Evolutionary conservation across 1,140 invertebrate species (phyloP).

Genomic region (Drosophila rhopaloa): DNA sequence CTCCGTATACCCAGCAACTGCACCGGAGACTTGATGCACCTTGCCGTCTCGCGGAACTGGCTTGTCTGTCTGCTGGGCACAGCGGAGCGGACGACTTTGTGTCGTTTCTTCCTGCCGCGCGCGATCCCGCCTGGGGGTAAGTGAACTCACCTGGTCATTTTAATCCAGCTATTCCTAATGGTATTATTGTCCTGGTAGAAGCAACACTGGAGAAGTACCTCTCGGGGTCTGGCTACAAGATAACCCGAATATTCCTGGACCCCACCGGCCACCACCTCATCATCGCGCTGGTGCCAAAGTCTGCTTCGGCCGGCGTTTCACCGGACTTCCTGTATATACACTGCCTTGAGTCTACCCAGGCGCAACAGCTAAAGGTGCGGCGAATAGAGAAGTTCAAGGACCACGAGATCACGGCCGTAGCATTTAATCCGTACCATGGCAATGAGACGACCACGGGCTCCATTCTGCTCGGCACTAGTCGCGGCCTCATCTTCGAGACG

Average conservation of each 20-base stretch:
- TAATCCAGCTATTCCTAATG: neutral
- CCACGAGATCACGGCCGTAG: conserved; percentile 95
- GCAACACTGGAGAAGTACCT: conserved; percentile 87
- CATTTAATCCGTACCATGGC: conserved; percentile 93
- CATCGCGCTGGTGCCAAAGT: conserved; percentile 89
- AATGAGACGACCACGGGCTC: conserved; percentile 90
- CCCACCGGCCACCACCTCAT: conserved; percentile 94
- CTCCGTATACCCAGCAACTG: conserved; percentile 89
- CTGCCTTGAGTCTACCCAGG: conserved; percentile 85
- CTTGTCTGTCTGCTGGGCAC: conserved; percentile 94
- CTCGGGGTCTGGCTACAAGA: conserved; percentile 86
- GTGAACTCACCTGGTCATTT: neutral
- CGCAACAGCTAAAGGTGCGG: conserved; percentile 86
- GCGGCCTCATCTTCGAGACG: conserved; percentile 96
- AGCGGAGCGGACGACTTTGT: conserved; percentile 90
- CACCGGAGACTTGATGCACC: conserved; percentile 88
- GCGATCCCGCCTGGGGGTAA: conserved; percentile 91
- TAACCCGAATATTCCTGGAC: conserved; percentile 92
- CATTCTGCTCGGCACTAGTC: conserved; percentile 95
- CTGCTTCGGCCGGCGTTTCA: conserved; percentile 85
- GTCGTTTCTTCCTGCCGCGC: conserved; percentile 92
- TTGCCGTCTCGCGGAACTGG: conserved; percentile 92
- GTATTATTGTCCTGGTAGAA: conserved; percentile 84
- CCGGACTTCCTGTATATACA: conserved; percentile 93
- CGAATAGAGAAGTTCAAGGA: conserved; percentile 89